Conservation (phyloP, 2,888 invertebrate species). For the Tipula vernalis region DNA sequence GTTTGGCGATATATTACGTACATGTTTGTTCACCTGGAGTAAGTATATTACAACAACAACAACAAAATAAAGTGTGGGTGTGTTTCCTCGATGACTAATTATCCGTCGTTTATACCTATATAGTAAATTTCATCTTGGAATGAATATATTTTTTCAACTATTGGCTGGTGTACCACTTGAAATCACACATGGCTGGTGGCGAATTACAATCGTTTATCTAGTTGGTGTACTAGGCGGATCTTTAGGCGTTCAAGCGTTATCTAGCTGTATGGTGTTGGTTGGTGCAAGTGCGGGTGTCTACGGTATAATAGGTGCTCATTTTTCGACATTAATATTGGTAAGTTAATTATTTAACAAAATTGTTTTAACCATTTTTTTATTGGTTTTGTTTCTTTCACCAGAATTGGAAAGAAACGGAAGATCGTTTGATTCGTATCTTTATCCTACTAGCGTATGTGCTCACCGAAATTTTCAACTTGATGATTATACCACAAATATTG, state of each 20-base stretch:
- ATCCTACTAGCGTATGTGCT: not conserved
- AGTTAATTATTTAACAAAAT: not conserved
- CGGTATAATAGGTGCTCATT: not conserved
- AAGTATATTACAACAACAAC: not conserved
- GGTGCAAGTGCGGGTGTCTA: not conserved
- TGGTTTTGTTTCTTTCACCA: not conserved
- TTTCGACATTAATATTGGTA: not conserved
- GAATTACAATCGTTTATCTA: not conserved
- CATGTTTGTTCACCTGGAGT: not conserved
- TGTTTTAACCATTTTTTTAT: not conserved
- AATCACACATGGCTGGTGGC: not conserved
- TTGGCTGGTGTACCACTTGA: not conserved
- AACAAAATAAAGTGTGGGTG: not conserved
- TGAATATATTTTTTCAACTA: not conserved
- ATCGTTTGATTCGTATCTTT: not conserved
- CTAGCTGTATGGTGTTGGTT: not conserved
- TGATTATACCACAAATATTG: not conserved
- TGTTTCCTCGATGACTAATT: not conserved
- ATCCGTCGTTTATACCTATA: not conserved
- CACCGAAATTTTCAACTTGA: not conserved
- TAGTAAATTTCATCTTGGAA: not conserved
- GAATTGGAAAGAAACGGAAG: not conserved
- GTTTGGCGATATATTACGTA: not conserved
- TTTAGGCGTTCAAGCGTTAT: not conserved
- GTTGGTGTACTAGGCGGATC: not conserved